Evolutionary conservation across 2,113 vertebrate genomes (phyloP).

Genomic region (Tachysurus vachellii): DNA sequence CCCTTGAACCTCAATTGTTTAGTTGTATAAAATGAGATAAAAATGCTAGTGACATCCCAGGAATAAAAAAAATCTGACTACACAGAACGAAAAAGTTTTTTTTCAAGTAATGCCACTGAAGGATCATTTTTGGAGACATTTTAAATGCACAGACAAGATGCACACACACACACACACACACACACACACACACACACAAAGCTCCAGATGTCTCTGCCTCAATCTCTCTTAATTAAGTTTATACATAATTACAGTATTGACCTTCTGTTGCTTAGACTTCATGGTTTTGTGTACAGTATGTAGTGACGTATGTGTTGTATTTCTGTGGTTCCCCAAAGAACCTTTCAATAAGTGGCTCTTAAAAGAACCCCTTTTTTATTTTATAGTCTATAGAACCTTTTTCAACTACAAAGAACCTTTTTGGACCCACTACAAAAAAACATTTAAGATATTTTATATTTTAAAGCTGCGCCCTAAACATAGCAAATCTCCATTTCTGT

Average conservation of each 20-base stretch:
- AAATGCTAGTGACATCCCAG: background rate
- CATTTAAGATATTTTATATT: too few relatives aligned
- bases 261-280: slow-evolving; percentile 44
- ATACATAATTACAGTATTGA: slow-evolving; percentile 24
- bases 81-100: too few relatives aligned
- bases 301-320: background rate
- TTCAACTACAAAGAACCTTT: too few relatives aligned
- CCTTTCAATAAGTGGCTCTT: too few relatives aligned
- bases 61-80: background rate
- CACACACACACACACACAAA: slow-evolving; percentile 33
- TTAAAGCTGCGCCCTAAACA: background rate
- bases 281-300: slow-evolving; percentile 9
- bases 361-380: too few relatives aligned
- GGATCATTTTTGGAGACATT: background rate
- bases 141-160: slow-evolving; percentile 27
- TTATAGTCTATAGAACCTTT: too few relatives aligned
- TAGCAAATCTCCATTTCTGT: background rate
- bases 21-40: too few relatives aligned
- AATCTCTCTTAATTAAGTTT: slow-evolving; percentile 41
- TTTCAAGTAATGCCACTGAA: too few relatives aligned
- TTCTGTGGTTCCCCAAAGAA: background rate
- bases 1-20: too few relatives aligned
- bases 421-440: too few relatives aligned
- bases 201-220: slow-evolving; percentile 41
- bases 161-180: slow-evolving; percentile 3